phyloP scores from a whole-genome alignment of 2,797 vertebrate genomes.

The Steatocranus sp. region DNA sequence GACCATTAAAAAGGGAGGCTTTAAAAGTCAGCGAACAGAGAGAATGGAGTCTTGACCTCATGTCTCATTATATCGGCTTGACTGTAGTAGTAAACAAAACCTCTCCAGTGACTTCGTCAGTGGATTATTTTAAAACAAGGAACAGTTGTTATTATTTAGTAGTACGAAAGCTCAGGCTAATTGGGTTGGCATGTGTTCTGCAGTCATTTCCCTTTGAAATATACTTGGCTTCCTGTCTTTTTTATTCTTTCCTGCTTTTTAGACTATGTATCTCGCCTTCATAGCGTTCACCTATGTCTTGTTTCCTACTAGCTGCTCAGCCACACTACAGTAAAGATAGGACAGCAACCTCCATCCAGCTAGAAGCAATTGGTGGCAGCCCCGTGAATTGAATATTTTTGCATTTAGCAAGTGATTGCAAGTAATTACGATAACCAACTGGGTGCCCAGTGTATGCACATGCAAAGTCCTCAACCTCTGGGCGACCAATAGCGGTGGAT shows the following conservation, averaged over 20 bases:
- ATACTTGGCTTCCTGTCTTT: background rate
- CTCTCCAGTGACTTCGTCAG: background rate
- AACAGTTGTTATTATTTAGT: background rate
- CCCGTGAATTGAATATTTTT: rapidly evolving
- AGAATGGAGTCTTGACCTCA: background rate
- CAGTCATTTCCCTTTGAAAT: background rate
- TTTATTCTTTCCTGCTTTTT: background rate
- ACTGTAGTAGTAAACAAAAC: background rate
- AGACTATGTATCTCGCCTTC: background rate
- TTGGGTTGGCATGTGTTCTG: background rate
- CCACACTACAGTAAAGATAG: background rate
- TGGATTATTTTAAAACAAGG: background rate
- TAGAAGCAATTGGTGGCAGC: background rate
- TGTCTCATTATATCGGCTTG: background rate
- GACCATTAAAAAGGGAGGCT: constrained; percentile 31
- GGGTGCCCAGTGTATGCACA: background rate
- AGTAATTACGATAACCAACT: background rate
- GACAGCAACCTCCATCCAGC: background rate
- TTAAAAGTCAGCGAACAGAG: constrained; percentile 37
- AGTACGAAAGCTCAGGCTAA: background rate
- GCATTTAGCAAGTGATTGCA: background rate
- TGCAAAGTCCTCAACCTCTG: background rate
- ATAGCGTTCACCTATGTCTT: background rate
- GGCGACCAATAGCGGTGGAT: background rate
- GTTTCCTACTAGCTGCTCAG: background rate